phyloP scores from a whole-genome alignment of 2,888 invertebrate species.

The Chloroclysta siterata region DNA sequence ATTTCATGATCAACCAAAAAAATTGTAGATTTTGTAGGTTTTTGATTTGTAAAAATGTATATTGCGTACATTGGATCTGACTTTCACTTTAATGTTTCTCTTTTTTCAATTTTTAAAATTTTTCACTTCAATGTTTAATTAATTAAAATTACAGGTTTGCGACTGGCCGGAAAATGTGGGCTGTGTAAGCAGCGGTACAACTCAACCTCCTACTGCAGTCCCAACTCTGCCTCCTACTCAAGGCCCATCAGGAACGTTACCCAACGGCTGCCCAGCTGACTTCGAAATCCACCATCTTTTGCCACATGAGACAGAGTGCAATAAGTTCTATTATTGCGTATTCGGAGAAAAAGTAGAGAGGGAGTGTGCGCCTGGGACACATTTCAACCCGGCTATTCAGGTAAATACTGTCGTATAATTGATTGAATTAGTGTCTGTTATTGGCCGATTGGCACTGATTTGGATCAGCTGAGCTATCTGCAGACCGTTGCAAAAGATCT shows the following conservation, averaged over 20 bases:
- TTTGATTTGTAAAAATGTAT: too few species aligned
- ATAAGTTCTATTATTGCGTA: conserved; percentile 55
- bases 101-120: too few species aligned
- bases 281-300: conserved; percentile 47
- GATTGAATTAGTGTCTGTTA: too few species aligned
- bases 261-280: conserved; percentile 37
- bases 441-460: too few species aligned
- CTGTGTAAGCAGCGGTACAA: not conserved
- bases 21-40: too few species aligned
- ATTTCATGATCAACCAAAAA: too few species aligned
- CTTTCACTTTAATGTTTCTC: too few species aligned
- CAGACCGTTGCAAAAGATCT: too few species aligned
- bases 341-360: conserved; percentile 48
- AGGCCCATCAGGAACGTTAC: conserved; percentile 14
- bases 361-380: conserved; percentile 40
- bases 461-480: too few species aligned
- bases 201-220: conserved; percentile 5
- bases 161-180: conserved; percentile 2
- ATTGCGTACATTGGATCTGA: too few species aligned
- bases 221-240: conserved; percentile 21
- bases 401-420: not conserved
- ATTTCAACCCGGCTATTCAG: conserved; percentile 44
- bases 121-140: too few species aligned
- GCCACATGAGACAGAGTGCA: conserved; percentile 53
- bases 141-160: conserved; percentile 1